Percentiles rank a stretch among this genome's conserved stretches.
Conservation (phyloP, 1,140 invertebrate species). For the Leguminivora glycinivorella region DNA sequence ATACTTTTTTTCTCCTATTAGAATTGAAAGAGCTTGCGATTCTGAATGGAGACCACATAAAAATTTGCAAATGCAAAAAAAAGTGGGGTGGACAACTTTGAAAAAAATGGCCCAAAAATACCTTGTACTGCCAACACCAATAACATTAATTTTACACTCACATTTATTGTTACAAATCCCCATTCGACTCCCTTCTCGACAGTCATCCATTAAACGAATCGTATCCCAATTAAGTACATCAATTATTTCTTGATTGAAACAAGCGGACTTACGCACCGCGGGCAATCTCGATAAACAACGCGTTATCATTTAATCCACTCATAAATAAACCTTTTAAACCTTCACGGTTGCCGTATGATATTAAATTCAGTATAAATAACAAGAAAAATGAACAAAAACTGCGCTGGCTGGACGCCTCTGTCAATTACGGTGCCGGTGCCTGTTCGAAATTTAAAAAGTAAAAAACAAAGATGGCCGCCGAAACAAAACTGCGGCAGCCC, state of each 20-base stretch:
- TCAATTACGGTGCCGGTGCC: conserved; percentile 21
- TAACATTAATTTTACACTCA: background rate
- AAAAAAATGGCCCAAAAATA: too few species aligned
- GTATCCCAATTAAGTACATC: background rate
- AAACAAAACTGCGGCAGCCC: conserved; percentile 12
- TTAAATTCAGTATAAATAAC: conserved; percentile 18
- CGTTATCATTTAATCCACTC: conserved; percentile 12
- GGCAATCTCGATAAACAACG: conserved; percentile 4
- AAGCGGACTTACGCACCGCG: background rate
- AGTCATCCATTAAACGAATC: background rate
- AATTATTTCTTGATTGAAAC: conserved; percentile 20
- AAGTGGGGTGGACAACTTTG: too few species aligned
- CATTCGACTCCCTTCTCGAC: background rate
- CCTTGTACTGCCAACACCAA: too few species aligned
- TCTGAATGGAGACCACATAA: too few species aligned
- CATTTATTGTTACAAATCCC: background rate
- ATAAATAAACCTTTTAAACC: conserved; percentile 21
- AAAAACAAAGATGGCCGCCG: conserved; percentile 12
- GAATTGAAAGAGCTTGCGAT: too few species aligned
- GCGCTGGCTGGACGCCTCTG: conserved; percentile 25
- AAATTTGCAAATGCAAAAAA: too few species aligned
- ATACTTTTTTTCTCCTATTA: too few species aligned
- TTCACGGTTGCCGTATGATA: conserved; percentile 19
- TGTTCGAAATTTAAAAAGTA: conserved; percentile 20
- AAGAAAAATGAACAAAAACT: conserved; percentile 21